These are phyloP conservation scores for Cryptomyrus ogoouensis DNA, from an alignment of 2,113 vertebrate genomes.

Conservation along the genomic window DNA sequence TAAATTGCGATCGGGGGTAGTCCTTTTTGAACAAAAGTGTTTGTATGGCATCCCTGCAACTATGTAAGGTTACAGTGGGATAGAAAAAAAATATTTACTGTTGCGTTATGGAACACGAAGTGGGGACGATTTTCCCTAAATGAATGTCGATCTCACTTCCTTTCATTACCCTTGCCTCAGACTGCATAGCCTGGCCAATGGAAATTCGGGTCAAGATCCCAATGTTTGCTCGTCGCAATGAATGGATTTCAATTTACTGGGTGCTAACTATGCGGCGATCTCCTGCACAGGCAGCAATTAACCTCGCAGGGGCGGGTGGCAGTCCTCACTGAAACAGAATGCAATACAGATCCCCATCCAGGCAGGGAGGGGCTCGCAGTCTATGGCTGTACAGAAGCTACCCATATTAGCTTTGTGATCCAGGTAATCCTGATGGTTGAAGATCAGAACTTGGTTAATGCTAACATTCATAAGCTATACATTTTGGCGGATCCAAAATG, in stretches of 20 bases:
- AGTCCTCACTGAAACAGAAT: background rate
- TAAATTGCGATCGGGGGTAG: background rate
- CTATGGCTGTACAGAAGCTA: background rate
- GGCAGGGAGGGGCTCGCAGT: background rate
- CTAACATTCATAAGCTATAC: background rate
- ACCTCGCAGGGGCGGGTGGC: background rate
- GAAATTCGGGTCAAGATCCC: constrained; percentile 13
- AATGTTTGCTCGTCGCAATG: background rate
- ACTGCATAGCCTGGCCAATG: background rate
- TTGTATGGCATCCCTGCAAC: background rate
- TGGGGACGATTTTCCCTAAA: background rate
- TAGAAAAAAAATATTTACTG: background rate
- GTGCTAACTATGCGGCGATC: background rate
- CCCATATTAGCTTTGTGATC: background rate
- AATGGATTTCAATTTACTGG: constrained; percentile 9
- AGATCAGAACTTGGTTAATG: background rate
- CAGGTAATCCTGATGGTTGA: background rate
- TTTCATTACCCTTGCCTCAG: background rate
- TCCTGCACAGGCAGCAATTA: background rate
- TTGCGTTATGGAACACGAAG: background rate
- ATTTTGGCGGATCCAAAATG: background rate
- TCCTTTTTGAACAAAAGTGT: background rate
- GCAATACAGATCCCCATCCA: too few relatives aligned
- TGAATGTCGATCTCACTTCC: constrained; percentile 4
- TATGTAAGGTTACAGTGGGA: background rate